Evolutionary conservation across 2,888 invertebrate species (phyloP).

Genomic region (Hoplodrina ambigua): DNA sequence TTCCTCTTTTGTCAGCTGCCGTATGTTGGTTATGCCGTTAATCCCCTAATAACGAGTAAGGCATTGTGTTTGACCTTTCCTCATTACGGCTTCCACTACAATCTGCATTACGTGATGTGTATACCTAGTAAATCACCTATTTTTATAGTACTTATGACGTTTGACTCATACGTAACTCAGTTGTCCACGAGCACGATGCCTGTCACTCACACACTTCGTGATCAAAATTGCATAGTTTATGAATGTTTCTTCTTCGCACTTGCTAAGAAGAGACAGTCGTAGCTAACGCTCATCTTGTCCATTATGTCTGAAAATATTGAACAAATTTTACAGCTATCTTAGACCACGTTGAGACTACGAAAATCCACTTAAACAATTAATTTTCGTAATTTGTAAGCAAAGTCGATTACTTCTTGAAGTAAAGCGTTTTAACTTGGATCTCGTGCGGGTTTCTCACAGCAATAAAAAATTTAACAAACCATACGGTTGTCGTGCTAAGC

Average conservation of each 20-base stretch:
- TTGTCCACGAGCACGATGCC: conserved; percentile 40
- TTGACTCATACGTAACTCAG: conserved; percentile 22
- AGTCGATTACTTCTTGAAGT: conserved; percentile 14
- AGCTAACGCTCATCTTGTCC: neutral
- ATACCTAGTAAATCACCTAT: conserved; percentile 37
- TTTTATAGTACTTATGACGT: conserved; percentile 27
- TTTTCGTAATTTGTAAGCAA: conserved; percentile 11
- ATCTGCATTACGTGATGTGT: conserved; percentile 50
- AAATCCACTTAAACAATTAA: conserved; percentile 14
- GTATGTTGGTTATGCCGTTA: conserved; percentile 69
- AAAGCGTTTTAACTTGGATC: conserved; percentile 20
- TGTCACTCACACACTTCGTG: conserved; percentile 42
- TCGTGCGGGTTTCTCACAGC: conserved; percentile 30
- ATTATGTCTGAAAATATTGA: neutral
- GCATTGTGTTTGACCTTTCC: conserved; percentile 78
- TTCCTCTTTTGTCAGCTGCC: conserved; percentile 66
- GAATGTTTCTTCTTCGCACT: conserved; percentile 3
- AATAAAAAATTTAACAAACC: conserved; percentile 41
- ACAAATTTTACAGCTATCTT: conserved; percentile 3
- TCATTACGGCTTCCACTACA: conserved; percentile 80
- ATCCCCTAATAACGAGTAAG: conserved; percentile 74
- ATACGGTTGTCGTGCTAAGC: conserved; percentile 42
- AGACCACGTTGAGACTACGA: conserved; percentile 1
- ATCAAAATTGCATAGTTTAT: conserved; percentile 12
- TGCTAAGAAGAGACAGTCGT: neutral